Conservation (phyloP, 2,888 invertebrate species). For the Tuberolachnus salignus region DNA sequence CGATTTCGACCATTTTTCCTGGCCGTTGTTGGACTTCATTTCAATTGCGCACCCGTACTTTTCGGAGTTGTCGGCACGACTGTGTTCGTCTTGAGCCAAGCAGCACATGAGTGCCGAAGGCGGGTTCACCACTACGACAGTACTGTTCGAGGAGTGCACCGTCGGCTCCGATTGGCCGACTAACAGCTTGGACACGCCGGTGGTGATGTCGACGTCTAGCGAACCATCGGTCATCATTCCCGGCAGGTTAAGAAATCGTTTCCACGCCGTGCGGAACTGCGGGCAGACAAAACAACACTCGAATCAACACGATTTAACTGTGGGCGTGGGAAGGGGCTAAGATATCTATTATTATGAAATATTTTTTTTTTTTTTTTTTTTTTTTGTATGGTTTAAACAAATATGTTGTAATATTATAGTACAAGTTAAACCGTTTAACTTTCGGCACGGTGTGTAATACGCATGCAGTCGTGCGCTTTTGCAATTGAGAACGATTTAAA, state of each 20-base stretch:
- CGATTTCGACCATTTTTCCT: neutral
- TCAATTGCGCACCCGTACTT: neutral
- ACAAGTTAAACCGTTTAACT: too few relatives aligned
- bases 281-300: neutral
- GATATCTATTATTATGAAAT: too few relatives aligned
- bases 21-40: neutral
- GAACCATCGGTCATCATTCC: neutral
- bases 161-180: neutral
- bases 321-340: too few relatives aligned
- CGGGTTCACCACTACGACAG: neutral
- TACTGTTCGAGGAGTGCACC: neutral
- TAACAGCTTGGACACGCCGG: constrained; percentile 23
- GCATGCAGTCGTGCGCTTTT: too few relatives aligned
- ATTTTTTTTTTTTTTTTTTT: too few relatives aligned
- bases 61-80: neutral
- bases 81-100: neutral
- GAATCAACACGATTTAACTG: neutral
- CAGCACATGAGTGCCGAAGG: constrained; percentile 8
- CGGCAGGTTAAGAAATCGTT: constrained; percentile 57
- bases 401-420: too few relatives aligned
- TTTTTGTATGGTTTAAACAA: too few relatives aligned
- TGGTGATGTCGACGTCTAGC: neutral
- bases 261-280: constrained; percentile 60
- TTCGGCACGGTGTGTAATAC: too few relatives aligned
- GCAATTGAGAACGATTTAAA: too few relatives aligned